Base-by-base conservation (phyloP, 1,140 invertebrate species). In the Calliopsis andreniformis region DNA sequence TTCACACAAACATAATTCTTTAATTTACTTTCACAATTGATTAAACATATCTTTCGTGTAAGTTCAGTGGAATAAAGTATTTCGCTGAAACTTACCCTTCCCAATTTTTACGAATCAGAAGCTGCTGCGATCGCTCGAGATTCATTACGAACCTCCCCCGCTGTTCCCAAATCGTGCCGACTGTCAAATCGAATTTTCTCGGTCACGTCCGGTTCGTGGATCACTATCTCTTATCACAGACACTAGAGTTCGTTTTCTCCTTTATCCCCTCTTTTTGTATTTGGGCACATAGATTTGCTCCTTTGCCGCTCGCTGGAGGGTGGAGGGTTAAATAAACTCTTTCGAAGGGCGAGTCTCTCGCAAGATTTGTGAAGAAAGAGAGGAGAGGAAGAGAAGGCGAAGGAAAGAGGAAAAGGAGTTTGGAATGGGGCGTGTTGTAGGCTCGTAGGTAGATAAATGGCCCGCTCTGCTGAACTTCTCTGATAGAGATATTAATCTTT, bases 401-500 rank as follows among this genome's bases (percentile, higher is more conserved):
- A 55, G 45, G 39, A 63, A 51, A 43, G 51, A 51, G 16, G 18
- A 18, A 42, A 63, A 75, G 53, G 62, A 76, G 66, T 49, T 72
- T 35, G 70, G 69, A 73, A 55, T 20, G 62, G 61, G 42, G 47
- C 39, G 78, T 59, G 78, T 79, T 59, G 69, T 62, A 80, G 59
- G 51, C 59, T 61, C 69, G 76, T 81, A 77, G 63, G 79, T 87
- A 83, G 88, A 89, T 88, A 89, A 89, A 89, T 89, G 87, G 86
- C 75, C 69, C 61, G 83, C 75, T 88, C 83, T 75, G 69, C 71
- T 89, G 86, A 89, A 89, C 87, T 89, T 87, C 77, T 85, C 79
- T 86, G 85, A 89, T 89, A 88, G 84, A 89, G 87, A 89, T 89
- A 89, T 89, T 89, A 89, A 89, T 89, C 88, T 89, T 89, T 89